phyloP scores from a whole-genome alignment of 2,797 vertebrate genomes.

The Bradypus variegatus region DNA sequence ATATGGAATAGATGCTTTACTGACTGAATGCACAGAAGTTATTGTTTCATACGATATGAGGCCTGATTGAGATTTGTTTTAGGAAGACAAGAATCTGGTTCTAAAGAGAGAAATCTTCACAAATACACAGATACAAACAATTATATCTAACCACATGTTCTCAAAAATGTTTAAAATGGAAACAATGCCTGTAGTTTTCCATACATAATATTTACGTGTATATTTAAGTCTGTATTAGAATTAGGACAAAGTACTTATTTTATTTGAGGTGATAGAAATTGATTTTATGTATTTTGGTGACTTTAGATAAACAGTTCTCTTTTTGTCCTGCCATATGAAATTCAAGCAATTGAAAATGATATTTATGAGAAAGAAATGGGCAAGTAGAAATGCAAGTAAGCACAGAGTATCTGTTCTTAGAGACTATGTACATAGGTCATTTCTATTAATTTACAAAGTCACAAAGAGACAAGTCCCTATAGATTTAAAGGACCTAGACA shows the following conservation, averaged over 20 bases:
- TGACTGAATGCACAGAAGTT: neutral
- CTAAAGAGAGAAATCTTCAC: neutral
- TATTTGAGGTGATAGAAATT: neutral
- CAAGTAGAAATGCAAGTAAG: neutral
- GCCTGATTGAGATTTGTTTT: neutral
- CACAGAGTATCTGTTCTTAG: neutral
- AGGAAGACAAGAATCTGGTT: neutral
- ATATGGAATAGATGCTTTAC: neutral
- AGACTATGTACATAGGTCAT: neutral
- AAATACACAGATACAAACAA: neutral
- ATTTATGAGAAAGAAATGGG: neutral
- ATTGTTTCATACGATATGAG: neutral
- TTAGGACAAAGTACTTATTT: neutral
- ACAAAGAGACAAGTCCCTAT: neutral
- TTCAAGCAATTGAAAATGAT: conserved; percentile 7
- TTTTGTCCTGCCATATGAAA: conserved; percentile 1
- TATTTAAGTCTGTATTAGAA: neutral
- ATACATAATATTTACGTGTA: neutral
- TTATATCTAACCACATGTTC: neutral
- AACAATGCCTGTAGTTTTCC: neutral
- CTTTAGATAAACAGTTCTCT: neutral
- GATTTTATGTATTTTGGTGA: neutral
- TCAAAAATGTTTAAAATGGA: neutral
- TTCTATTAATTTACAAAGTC: neutral
- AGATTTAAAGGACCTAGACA: neutral